These are phyloP conservation scores for Microcebus griseorufus DNA, from an alignment of 2,113 vertebrate species.

Conservation along the genomic window DNA sequence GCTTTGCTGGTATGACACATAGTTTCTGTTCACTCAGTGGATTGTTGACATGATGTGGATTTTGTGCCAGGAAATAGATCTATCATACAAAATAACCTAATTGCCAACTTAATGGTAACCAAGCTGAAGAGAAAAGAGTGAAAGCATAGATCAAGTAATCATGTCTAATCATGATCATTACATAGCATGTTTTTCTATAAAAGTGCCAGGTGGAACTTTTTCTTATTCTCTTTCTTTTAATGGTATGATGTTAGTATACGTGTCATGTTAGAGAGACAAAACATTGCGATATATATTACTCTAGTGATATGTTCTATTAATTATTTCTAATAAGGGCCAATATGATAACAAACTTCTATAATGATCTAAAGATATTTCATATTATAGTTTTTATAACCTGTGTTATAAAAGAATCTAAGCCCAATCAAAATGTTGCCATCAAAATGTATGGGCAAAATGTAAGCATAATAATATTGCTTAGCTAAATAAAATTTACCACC, in stretches of 20 bases:
- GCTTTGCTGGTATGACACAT: not conserved
- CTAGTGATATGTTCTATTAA: not conserved
- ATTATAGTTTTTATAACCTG: not conserved
- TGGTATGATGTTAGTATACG: not conserved
- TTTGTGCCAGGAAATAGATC: slow-evolving; percentile 28
- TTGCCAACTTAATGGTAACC: slow-evolving; percentile 43
- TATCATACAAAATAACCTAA: slow-evolving; percentile 16
- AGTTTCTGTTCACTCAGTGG: slow-evolving; percentile 31
- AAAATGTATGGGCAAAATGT: not conserved
- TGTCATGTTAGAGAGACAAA: not conserved
- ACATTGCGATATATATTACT: not conserved
- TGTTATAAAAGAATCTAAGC: not conserved
- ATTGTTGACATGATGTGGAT: not conserved
- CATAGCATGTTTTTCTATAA: not conserved
- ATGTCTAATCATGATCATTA: not conserved
- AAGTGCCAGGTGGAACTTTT: not conserved
- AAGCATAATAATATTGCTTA: slow-evolving; percentile 33
- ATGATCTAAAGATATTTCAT: not conserved
- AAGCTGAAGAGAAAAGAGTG: slow-evolving; percentile 44
- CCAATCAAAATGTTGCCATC: slow-evolving; percentile 1
- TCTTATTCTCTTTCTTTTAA: not conserved
- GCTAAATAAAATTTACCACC: slow-evolving; percentile 40
- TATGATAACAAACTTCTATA: not conserved
- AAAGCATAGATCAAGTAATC: not conserved
- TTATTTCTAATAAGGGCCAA: not conserved